Evolutionary conservation across 2,797 vertebrate species (phyloP).

Genomic region (Aphelocoma californica): DNA sequence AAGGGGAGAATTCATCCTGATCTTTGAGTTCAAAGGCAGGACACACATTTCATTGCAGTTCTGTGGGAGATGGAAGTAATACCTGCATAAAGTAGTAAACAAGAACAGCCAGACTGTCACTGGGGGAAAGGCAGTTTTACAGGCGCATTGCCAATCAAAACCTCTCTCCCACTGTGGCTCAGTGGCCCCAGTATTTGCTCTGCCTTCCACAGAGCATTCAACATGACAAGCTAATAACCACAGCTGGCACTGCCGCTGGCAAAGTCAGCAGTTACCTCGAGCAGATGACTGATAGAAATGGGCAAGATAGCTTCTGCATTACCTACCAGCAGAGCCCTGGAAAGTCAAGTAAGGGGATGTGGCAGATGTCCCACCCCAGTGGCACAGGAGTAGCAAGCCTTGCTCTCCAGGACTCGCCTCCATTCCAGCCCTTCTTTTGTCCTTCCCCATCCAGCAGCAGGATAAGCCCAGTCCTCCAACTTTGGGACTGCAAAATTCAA

Average conservation of each 20-base stretch:
- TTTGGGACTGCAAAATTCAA: neutral
- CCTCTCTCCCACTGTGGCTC: neutral
- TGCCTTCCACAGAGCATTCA: neutral
- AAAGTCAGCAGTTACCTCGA: slow-evolving; percentile 12
- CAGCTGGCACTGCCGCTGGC: slow-evolving; percentile 50
- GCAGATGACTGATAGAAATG: neutral
- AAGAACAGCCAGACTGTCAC: neutral
- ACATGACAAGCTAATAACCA: slow-evolving; percentile 21
- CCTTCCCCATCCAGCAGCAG: slow-evolving; percentile 12
- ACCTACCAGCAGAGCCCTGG: slow-evolving; percentile 26
- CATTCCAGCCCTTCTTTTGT: slow-evolving; percentile 38
- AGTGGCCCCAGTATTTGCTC: neutral
- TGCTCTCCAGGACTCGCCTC: slow-evolving; percentile 18
- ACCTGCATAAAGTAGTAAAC: neutral
- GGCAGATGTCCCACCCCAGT: slow-evolving; percentile 52
- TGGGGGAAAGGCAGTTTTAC: neutral
- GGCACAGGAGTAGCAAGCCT: neutral
- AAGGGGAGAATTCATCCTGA: neutral
- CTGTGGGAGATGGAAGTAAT: neutral
- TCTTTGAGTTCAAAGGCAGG: slow-evolving; percentile 10
- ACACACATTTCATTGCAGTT: neutral
- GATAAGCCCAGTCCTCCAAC: neutral
- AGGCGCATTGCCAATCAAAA: neutral
- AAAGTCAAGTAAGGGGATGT: slow-evolving; percentile 1
- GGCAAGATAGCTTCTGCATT: neutral